These are phyloP conservation scores for Euzetes globulus DNA, from an alignment of 2,888 invertebrate genomes.

Conservation along the genomic window DNA sequence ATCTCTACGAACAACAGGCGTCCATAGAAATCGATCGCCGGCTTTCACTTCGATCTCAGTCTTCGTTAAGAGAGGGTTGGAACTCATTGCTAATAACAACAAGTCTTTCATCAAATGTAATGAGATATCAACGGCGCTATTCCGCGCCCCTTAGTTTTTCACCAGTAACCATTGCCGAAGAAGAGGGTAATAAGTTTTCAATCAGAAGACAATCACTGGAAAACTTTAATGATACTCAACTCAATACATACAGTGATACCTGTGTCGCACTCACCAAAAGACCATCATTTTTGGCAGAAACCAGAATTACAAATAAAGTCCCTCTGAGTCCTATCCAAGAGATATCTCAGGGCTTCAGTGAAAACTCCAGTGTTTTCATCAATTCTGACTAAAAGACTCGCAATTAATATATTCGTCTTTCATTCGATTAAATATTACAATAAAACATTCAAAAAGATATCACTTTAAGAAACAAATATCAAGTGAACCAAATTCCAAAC, in stretches of 20 bases:
- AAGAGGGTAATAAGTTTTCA: background rate
- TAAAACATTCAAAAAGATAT: too few species aligned
- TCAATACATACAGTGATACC: background rate
- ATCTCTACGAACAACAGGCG: conserved; percentile 67
- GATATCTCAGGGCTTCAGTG: conserved; percentile 21
- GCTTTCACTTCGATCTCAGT: conserved; percentile 52
- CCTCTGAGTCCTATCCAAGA: conserved; percentile 24
- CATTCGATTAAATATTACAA: background rate
- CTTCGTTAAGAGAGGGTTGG: conserved; percentile 28
- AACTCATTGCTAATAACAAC: conserved; percentile 43
- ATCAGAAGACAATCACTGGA: conserved; percentile 12
- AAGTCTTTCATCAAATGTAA: conserved; percentile 47
- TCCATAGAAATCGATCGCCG: conserved; percentile 67
- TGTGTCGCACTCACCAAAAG: background rate
- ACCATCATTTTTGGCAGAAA: conserved; percentile 8
- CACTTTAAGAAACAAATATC: too few species aligned
- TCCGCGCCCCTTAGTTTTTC: conserved; percentile 6
- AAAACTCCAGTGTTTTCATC: conserved; percentile 12
- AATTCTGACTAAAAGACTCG: background rate
- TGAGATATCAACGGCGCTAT: conserved; percentile 12
- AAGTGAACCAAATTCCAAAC: too few species aligned
- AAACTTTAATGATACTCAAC: background rate
- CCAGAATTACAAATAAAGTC: background rate
- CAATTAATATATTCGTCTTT: background rate
- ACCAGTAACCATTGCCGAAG: background rate